Base-by-base conservation (phyloP, 2,797 vertebrate genomes). In the Clarias fuscus region DNA sequence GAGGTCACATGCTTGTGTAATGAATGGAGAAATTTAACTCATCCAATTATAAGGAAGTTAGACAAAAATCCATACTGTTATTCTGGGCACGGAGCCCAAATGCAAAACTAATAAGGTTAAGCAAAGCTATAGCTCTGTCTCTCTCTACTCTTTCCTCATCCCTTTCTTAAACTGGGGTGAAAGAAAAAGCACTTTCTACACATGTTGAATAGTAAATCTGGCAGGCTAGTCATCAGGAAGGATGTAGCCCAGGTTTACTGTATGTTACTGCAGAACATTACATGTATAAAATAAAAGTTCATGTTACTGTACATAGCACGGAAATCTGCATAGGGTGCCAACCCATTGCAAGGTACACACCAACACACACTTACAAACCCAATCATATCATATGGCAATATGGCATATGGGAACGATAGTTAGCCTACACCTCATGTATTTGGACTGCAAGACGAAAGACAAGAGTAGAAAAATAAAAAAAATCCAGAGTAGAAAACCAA, bases 21-120 rank as follows among this genome's bases (percentile, higher is more conserved):
- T 98, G 97, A 98, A 98, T 97, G 97, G 97, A 98, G 97, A 98
- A 98, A 98, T 98, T 98, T 98, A 97, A 98, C 97, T 98, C 97
- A 97, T 98, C 97, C 97, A 98, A 98, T 99, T 99, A 98, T 96
- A 97, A 97, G 95, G 91, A 95, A 93, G 92, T 94, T 96, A 94
- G 96, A 96, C 94, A 95, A 97, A 98, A 98, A 98, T 98, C 97
- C 96, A 98, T 98, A 98, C 96, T 95, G 96, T 97, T 97, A 97
- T 95, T 96, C 96, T 95, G 95, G 97, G 96, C 96, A 96, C 93
- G 95, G 94, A 93, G 97, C 97, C 97, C 95, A 95, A 97, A 98
- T 97, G 97, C 96, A 98, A 97, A 98, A 97, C 97, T 98, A 98
- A 99, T 99, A 98, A 98, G 98, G 97, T 95, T 94, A 94, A 90